A percentile compares a stretch with the other conserved stretches of the same genome.
phyloP scores from a whole-genome alignment of 2,797 vertebrate species.

The Rhincodon typus region DNA sequence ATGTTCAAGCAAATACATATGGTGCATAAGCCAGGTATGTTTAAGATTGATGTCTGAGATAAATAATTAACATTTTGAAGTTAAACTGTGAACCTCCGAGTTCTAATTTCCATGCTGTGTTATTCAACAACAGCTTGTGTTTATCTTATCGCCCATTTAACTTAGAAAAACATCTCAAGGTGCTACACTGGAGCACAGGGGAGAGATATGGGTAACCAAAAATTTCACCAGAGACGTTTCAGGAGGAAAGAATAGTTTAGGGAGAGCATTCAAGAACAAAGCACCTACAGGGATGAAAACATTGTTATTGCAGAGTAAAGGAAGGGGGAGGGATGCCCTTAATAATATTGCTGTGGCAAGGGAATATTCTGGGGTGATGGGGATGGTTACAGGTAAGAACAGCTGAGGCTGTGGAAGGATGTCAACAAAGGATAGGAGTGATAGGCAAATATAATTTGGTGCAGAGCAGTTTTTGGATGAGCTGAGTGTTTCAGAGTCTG shows the following conservation, averaged over 20 bases:
- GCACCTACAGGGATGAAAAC: not conserved
- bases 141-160: not conserved
- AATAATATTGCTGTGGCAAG: not conserved
- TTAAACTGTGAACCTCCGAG: not conserved
- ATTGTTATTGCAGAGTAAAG: not conserved
- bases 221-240: not conserved
- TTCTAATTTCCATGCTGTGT: not conserved
- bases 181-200: not conserved
- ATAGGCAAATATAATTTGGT: not conserved
- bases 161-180: not conserved
- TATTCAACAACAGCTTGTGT: not conserved
- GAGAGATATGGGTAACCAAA: not conserved
- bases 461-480: not conserved
- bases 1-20: slow-evolving; percentile 99
- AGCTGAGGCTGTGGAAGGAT: not conserved
- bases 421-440: not conserved
- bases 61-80: not conserved
- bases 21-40: slow-evolving; percentile 91
- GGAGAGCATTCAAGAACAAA: not conserved
- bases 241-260: not conserved
- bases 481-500: not conserved
- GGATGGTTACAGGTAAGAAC: not conserved
- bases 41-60: not conserved
- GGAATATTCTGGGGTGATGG: not conserved
- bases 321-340: not conserved